phyloP scores from a whole-genome alignment of 2,113 vertebrate genomes.

The Cygnus atratus region DNA sequence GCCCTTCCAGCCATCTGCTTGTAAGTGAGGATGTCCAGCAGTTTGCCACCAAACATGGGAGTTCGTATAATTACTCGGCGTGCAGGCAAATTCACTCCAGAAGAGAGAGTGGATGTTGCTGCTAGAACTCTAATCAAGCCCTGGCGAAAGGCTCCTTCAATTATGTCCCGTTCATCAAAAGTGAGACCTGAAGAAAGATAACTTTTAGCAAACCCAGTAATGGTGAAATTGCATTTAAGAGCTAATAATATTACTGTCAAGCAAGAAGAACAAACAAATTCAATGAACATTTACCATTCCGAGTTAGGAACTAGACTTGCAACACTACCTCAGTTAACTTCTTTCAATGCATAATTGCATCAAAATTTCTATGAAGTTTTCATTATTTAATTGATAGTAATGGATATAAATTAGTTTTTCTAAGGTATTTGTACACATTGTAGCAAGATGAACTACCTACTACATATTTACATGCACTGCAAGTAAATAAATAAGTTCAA shows the following conservation, averaged over 20 bases:
- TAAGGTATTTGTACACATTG: neutral
- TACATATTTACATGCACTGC: neutral
- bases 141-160: slow-evolving; percentile 92
- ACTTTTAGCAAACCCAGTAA: neutral
- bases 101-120: slow-evolving; percentile 95
- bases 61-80: slow-evolving; percentile 93
- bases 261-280: neutral
- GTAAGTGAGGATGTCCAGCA: slow-evolving; percentile 91
- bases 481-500: neutral
- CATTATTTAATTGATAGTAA: neutral
- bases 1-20: slow-evolving; percentile 97
- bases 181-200: slow-evolving; percentile 84
- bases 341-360: neutral
- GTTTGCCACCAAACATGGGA: slow-evolving; percentile 86
- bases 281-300: neutral
- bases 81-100: slow-evolving; percentile 96
- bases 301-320: neutral
- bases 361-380: neutral
- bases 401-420: neutral
- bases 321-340: neutral
- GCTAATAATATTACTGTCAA: neutral
- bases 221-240: neutral
- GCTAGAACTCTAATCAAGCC: slow-evolving; percentile 85
- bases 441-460: neutral
- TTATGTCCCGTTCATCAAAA: slow-evolving; percentile 93